A percentile compares a stretch with the other conserved stretches of the same genome.
Conservation (phyloP, 1,140 invertebrate genomes). For the Acromyrmex echinatior region DNA sequence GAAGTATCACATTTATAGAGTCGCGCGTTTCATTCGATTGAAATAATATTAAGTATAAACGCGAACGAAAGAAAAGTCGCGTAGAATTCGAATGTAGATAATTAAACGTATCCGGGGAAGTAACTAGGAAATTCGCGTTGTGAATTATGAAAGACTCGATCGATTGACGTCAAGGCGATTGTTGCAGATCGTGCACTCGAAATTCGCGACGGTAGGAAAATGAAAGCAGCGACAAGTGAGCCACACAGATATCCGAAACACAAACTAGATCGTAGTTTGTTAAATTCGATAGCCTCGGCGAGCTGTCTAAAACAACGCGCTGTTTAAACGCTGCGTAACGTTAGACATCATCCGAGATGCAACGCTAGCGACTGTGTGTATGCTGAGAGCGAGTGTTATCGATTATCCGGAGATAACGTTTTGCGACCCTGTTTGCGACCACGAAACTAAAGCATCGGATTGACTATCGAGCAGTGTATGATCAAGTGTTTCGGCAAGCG, state of each 20-base stretch:
- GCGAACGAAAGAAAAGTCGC: background rate
- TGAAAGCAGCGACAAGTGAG: background rate
- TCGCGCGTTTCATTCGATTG: background rate
- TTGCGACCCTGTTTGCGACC: constrained; percentile 3
- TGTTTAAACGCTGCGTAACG: constrained; percentile 23
- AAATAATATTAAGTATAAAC: background rate
- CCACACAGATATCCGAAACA: constrained; percentile 24
- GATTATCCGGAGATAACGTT: constrained; percentile 37
- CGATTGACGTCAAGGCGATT: too few relatives aligned
- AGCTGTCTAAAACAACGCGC: background rate
- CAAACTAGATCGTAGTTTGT: background rate
- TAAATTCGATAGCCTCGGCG: constrained; percentile 16
- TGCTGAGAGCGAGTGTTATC: constrained; percentile 7
- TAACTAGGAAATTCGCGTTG: background rate
- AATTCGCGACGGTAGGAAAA: constrained; percentile 6
- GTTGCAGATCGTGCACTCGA: background rate
- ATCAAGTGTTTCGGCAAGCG: background rate
- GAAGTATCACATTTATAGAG: background rate
- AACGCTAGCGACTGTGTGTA: background rate
- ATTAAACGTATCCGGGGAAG: background rate
- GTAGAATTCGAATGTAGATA: background rate
- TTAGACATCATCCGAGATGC: constrained; percentile 26
- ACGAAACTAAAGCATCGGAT: constrained; percentile 26
- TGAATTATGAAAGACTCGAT: background rate
- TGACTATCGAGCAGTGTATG: background rate